phyloP scores from a whole-genome alignment of 2,113 vertebrate species.

The Phyllostomus discolor region DNA sequence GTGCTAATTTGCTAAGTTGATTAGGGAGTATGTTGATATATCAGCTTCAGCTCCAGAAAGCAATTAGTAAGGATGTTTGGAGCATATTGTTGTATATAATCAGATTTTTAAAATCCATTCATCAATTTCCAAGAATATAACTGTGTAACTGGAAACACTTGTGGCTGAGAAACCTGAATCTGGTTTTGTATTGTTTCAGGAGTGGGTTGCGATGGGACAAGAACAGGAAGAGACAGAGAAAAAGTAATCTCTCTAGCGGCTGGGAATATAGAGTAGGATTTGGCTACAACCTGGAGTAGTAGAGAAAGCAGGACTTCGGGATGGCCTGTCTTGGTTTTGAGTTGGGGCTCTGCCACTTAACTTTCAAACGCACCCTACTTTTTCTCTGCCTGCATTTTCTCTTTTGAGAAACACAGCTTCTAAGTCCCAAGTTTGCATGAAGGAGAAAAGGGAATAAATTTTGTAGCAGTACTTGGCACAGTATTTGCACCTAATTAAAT shows the following conservation, averaged over 20 bases:
- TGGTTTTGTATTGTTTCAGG: slow-evolving; percentile 28
- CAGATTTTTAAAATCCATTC: slow-evolving; percentile 70
- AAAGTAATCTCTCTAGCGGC: background rate
- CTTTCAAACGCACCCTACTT: background rate
- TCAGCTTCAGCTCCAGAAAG: slow-evolving; percentile 73
- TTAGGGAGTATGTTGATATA: slow-evolving; percentile 72
- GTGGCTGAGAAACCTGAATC: slow-evolving; percentile 50
- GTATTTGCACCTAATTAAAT: background rate
- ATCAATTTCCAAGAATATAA: slow-evolving; percentile 61
- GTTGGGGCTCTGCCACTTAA: background rate
- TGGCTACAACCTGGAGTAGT: fast-evolving
- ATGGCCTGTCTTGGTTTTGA: background rate
- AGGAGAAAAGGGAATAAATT: background rate
- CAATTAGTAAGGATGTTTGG: slow-evolving; percentile 77
- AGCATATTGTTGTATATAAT: slow-evolving; percentile 63
- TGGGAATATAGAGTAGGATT: background rate
- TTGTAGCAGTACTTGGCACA: background rate
- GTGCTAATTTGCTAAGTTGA: slow-evolving; percentile 77
- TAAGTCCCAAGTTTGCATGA: background rate
- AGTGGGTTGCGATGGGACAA: background rate
- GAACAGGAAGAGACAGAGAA: background rate
- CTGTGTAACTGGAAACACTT: slow-evolving; percentile 62
- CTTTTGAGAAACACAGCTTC: background rate
- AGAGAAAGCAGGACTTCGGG: background rate
- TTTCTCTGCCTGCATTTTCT: background rate